Conservation (phyloP, 2,113 vertebrate genomes). For the Polypterus bichir region DNA sequence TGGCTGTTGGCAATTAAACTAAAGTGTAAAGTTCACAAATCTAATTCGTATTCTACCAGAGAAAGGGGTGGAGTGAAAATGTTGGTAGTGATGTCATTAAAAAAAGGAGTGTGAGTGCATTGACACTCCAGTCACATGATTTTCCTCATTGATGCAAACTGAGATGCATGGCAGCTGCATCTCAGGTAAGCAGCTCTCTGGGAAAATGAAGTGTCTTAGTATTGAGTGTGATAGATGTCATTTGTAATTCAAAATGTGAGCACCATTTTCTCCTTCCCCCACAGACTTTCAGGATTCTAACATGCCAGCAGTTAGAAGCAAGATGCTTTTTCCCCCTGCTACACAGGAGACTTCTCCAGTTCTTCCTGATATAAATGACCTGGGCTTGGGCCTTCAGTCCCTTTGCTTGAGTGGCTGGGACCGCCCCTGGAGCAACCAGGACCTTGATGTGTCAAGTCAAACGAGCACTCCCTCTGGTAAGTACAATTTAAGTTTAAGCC, state of each 20-base stretch:
- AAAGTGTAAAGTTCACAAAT: no score
- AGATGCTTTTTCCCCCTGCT: slow-evolving; percentile 88
- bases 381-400: slow-evolving; percentile 93
- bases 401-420: slow-evolving; percentile 88
- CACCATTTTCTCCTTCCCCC: slow-evolving; percentile 20
- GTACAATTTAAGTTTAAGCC: slow-evolving; percentile 27
- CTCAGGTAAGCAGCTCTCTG: slow-evolving; percentile 39
- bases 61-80: neutral
- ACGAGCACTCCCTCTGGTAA: slow-evolving; percentile 77
- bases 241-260: no score
- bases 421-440: slow-evolving; percentile 91
- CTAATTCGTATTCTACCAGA: no score
- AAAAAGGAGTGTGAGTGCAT: slow-evolving; percentile 78
- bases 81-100: slow-evolving; percentile 80
- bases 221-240: no score
- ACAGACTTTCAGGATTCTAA: slow-evolving; percentile 75
- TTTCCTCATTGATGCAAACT: slow-evolving; percentile 84
- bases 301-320: slow-evolving; percentile 67
- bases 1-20: no score
- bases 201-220: neutral
- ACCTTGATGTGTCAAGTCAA: slow-evolving; percentile 65
- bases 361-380: slow-evolving; percentile 71
- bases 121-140: slow-evolving; percentile 95
- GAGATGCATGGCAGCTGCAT: slow-evolving; percentile 70
- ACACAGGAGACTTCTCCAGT: slow-evolving; percentile 73